A percentile compares a stretch with the other conserved stretches of the same genome.
phyloP scores from a whole-genome alignment of 2,888 invertebrate species.

The Rhabditoides inermis region DNA sequence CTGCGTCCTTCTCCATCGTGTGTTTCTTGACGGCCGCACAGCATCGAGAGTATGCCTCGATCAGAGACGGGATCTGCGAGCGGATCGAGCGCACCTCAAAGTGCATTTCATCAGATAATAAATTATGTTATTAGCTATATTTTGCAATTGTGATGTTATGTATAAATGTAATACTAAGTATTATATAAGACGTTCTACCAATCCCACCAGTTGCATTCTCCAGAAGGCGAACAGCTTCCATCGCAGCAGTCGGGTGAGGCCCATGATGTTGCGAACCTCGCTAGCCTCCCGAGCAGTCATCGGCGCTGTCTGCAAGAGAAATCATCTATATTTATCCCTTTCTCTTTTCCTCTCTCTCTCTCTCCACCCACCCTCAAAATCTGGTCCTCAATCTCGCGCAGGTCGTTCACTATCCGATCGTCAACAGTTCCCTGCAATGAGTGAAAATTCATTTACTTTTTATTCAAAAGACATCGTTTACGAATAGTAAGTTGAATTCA shows the following conservation, averaged over 20 bases:
- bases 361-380: neutral
- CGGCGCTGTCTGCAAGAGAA: conserved; percentile 11
- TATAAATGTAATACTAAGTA: no score
- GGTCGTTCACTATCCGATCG: neutral
- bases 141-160: neutral
- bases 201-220: conserved; percentile 12
- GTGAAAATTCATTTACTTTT: no score
- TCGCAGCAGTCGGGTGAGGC: conserved; percentile 20
- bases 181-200: neutral
- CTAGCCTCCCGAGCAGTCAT: conserved; percentile 19
- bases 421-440: no score
- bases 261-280: conserved; percentile 14
- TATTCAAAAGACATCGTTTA: no score
- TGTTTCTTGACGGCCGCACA: conserved; percentile 2
- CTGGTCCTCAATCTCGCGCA: neutral
- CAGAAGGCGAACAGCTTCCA: conserved; percentile 35
- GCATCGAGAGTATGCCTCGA: neutral
- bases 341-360: neutral
- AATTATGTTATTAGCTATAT: neutral
- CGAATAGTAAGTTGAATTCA: no score
- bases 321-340: neutral
- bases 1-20: conserved; percentile 5
- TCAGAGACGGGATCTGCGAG: conserved; percentile 8
- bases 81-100: conserved; percentile 12
- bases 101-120: no score